Evolutionary conservation across 2,888 invertebrate genomes (phyloP), one percentile per base, ranked within the genome.

Genomic region (Mesorhabditis spiculigera): DNA sequence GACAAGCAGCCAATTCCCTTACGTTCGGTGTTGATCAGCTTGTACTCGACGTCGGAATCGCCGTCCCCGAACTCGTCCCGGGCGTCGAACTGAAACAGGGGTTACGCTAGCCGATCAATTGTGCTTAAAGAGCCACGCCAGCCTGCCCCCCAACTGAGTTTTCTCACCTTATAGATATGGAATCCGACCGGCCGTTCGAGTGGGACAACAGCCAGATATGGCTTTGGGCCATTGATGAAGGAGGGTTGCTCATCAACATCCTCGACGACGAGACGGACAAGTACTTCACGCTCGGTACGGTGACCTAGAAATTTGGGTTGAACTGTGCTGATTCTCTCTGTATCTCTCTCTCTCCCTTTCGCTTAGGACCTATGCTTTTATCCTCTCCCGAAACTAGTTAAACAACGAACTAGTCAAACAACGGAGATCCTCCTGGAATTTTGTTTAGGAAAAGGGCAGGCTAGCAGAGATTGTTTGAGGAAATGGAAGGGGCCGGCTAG

Each of bases 151-250:
- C 3, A 3, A 28, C 28, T 28, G 28, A 28, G 1, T 28, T 1
- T 6, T 45, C 43, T 41, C 67, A 72, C 74, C 69, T 81, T 76
- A 71, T 80, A 82, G 45, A 83, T 75, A 64, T 80, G 81, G 62
- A 75, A 73, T 69, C 83, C 83, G 42, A 82, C 74, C 13, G 83
- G 79, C 58, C 74, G 73, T 64, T 78, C 75, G 63, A 75, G 58
- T 1, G 84, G 82, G 13, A 84, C 82, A 6, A 84, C 81, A 4
- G 81, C 80, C 88, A 95, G 93, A 93, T 95, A 96, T 28, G 97
- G 97, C 77, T 93, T 89, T 0, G 97, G 97, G 3, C 93, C 91
- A 88, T 97, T 98, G 89, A 95, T 93, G 89, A 98, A 96, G 87
- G 94, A 93, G 0, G 97, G 95, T 1, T 93, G 92, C 87, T 97